phyloP scores from a whole-genome alignment of 2,888 invertebrate species.

The Agrochola macilenta region DNA sequence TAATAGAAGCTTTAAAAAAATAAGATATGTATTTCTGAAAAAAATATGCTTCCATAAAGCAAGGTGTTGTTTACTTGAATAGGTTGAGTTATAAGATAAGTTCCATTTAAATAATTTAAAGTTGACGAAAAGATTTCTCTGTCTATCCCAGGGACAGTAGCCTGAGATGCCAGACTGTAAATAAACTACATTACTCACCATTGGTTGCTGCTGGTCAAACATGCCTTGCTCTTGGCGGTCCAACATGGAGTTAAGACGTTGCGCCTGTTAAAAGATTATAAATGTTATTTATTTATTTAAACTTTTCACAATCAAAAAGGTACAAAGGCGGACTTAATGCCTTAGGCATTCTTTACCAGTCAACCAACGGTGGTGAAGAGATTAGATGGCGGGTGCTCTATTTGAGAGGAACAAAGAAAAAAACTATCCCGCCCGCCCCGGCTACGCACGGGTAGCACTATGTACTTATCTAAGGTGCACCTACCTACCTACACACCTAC shows the following conservation, averaged over 20 bases:
- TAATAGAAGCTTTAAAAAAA: neutral
- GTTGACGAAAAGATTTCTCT: slow-evolving; percentile 28
- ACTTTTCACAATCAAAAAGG: too few relatives aligned
- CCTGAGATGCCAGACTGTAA: slow-evolving; percentile 25
- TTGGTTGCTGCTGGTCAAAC: slow-evolving; percentile 87
- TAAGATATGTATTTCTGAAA: neutral
- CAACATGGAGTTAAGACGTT: slow-evolving; percentile 92
- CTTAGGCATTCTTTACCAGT: too few relatives aligned
- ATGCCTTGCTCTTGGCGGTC: slow-evolving; percentile 93
- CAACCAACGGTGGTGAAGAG: too few relatives aligned
- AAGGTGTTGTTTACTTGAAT: slow-evolving; percentile 16
- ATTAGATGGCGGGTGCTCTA: too few relatives aligned
- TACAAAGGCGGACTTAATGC: too few relatives aligned
- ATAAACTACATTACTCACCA: slow-evolving; percentile 81
- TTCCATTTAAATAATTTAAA: slow-evolving; percentile 4
- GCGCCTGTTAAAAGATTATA: slow-evolving; percentile 83
- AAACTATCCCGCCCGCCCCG: too few relatives aligned
- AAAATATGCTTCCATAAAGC: neutral
- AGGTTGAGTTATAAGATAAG: slow-evolving; percentile 7
- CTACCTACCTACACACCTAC: too few relatives aligned
- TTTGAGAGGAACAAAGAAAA: too few relatives aligned
- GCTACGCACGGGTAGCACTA: too few relatives aligned
- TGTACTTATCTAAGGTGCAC: too few relatives aligned
- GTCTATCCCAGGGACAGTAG: neutral
- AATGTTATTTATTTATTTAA: slow-evolving; percentile 3